These are phyloP conservation scores for Rhinatrema bivittatum DNA, from an alignment of 2,797 vertebrate genomes.

Conservation along the genomic window DNA sequence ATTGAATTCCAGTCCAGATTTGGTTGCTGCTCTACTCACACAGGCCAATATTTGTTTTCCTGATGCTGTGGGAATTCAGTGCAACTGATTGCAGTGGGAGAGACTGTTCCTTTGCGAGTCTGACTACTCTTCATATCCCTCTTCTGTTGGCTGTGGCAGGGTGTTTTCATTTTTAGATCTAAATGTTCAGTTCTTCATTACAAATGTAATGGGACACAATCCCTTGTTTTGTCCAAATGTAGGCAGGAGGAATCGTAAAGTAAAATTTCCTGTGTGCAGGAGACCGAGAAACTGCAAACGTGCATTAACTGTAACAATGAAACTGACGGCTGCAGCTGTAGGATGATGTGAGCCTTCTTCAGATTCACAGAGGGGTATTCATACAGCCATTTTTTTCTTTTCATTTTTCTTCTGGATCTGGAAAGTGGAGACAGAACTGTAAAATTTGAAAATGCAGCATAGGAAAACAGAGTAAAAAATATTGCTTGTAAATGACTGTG, in stretches of 20 bases:
- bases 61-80: background rate
- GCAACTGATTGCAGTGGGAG: background rate
- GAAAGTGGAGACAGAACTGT: too few species aligned
- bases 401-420: too few species aligned
- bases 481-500: background rate
- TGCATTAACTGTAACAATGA: slow-evolving; percentile 26
- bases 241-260: background rate
- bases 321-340: slow-evolving; percentile 1
- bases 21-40: background rate
- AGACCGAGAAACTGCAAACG: background rate
- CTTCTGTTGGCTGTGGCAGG: background rate
- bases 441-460: too few species aligned
- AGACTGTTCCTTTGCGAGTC: background rate
- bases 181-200: background rate
- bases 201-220: too few species aligned
- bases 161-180: slow-evolving; percentile 17
- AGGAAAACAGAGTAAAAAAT: too few species aligned
- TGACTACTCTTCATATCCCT: background rate
- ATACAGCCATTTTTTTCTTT: too few species aligned
- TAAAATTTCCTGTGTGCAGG: background rate
- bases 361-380: too few species aligned
- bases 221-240: background rate
- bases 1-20: background rate
- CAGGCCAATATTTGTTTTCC: too few species aligned
- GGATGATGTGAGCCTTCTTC: too few species aligned